Conservation (phyloP, 2,797 vertebrate species). For the Gallirallus australis region DNA sequence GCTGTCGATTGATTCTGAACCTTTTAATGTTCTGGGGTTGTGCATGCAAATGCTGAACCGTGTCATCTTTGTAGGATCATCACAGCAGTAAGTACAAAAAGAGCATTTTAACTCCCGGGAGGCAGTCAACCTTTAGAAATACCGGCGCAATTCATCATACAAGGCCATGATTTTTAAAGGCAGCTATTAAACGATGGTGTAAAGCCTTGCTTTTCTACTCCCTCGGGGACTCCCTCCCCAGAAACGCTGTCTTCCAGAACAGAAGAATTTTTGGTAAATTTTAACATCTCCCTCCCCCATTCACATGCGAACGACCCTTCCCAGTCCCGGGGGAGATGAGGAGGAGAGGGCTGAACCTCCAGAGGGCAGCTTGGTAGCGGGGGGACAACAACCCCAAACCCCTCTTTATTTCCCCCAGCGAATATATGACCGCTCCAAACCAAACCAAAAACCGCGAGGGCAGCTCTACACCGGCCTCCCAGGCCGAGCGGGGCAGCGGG, state of each 20-base stretch:
- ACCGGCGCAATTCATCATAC: neutral
- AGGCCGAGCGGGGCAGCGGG: too few relatives aligned
- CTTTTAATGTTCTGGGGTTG: neutral
- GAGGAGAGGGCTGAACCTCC: neutral
- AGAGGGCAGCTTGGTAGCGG: neutral
- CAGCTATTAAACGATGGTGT: rapidly evolving
- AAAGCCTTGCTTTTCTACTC: neutral
- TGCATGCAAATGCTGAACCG: neutral
- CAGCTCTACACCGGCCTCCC: neutral
- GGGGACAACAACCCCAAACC: neutral
- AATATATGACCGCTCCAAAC: rapidly evolving
- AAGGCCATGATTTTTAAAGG: neutral
- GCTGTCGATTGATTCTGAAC: neutral
- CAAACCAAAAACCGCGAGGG: neutral
- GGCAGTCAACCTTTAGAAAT: neutral
- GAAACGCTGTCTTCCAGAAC: neutral
- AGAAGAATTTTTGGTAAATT: neutral
- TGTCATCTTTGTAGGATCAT: neutral
- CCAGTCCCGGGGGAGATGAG: neutral
- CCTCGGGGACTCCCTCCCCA: neutral
- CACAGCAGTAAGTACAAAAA: neutral
- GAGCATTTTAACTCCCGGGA: neutral
- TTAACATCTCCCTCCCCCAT: neutral
- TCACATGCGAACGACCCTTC: neutral
- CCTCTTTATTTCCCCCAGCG: neutral